Percentiles rank a stretch among this genome's conserved stretches.
These are phyloP conservation scores for Seira ritae DNA, from an alignment of 2,888 invertebrate species.

Conservation along the genomic window DNA sequence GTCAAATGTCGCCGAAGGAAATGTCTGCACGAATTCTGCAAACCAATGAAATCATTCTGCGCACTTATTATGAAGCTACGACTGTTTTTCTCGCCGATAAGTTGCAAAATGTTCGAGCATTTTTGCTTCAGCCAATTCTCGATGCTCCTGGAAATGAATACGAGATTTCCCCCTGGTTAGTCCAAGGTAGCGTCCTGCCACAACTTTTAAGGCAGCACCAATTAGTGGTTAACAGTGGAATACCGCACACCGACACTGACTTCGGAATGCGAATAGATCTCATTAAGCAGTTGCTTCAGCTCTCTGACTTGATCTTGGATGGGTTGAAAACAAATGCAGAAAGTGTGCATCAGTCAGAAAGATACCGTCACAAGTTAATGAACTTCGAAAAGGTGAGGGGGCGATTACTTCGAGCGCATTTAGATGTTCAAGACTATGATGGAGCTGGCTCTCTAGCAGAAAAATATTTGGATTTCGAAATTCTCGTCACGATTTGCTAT, in stretches of 20 bases:
- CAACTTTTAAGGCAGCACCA: slow-evolving; percentile 73
- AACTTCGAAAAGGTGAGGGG: slow-evolving; percentile 70
- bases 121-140: slow-evolving; percentile 56
- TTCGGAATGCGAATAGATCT: slow-evolving; percentile 79
- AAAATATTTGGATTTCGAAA: slow-evolving; percentile 91
- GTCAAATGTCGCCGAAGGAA: slow-evolving; percentile 79
- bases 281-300: slow-evolving; percentile 83
- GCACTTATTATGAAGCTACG: slow-evolving; percentile 53
- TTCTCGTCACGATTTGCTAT: slow-evolving; percentile 86
- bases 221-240: slow-evolving; percentile 52
- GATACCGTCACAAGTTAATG: slow-evolving; percentile 76
- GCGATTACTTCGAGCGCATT: slow-evolving; percentile 76
- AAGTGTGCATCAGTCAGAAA: slow-evolving; percentile 80
- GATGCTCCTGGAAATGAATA: slow-evolving; percentile 66
- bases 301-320: slow-evolving; percentile 85
- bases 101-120: slow-evolving; percentile 48
- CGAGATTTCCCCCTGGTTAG: slow-evolving; percentile 88
- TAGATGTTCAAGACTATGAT: slow-evolving; percentile 86
- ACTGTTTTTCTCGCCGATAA: slow-evolving; percentile 53
- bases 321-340: slow-evolving; percentile 84
- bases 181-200: slow-evolving; percentile 78
- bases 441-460: slow-evolving; percentile 90
- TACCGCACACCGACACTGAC: slow-evolving; percentile 77
- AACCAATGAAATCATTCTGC: slow-evolving; percentile 80
- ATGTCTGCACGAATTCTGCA: slow-evolving; percentile 79